Base-by-base conservation (phyloP, 2,888 invertebrate species). In the Phoenoteleia sp. region DNA sequence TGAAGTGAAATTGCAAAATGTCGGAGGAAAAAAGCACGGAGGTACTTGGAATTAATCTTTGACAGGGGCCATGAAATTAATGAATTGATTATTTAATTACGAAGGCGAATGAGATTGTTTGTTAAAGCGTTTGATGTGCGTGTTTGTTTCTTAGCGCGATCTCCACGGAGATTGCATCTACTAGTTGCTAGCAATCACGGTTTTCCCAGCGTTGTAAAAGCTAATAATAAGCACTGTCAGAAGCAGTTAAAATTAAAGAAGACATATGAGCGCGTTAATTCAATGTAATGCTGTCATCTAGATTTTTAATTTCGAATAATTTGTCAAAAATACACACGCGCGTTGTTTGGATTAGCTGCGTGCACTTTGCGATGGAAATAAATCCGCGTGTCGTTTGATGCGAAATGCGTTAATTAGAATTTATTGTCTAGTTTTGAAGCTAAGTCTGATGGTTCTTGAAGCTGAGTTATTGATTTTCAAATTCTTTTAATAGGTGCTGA, bases 191-290 rank as follows among this genome's bases (percentile, higher is more conserved):
- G 58, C 15, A 17, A 67, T 76, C 67, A 60, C 58, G 66, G 58
- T 60, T 58, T 52, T 29, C 36, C 52, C 60, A 23, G 58, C 49
- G 27, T 11, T 29, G 69, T 52, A 52, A 80, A 47, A 66, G 72
- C 72, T 81, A 74, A 81, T 81, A 74, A 81, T 74, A 81, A 74
- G 60, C 74, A 52, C 74, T 74, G 81, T 67, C 74, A 81, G 64
- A 67, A 66, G 60, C 60, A 64, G 74, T 74, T 67, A 74, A 74
- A 81, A 74, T 81, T 80, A 81, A 74, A 81, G 74, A 74, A 81
- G 81, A 67, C 67, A 64, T 67, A 81, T 74, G 69, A 52, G 64
- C 19, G 23, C n/a, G 36, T 47, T 23, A 27, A 15, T 1, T 17
- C 21, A 17, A 66, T 62, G 36, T 33, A 56, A 66, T 74, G 9